Percentiles rank a stretch among this genome's conserved stretches.
Conservation (phyloP, 2,797 vertebrate species). For the Mormyrops boulengeri region DNA sequence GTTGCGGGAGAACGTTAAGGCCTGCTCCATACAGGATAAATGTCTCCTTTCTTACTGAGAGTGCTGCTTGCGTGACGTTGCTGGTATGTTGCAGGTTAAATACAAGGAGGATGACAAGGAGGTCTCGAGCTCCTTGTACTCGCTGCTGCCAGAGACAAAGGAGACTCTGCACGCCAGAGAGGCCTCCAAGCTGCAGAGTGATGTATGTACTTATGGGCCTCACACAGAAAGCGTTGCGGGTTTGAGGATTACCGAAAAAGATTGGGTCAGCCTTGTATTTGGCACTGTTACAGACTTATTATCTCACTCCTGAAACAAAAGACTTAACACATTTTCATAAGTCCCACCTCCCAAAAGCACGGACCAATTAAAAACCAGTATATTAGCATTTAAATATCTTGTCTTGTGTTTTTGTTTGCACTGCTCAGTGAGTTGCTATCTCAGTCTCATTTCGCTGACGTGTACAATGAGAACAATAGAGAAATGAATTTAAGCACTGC, state of each 20-base stretch:
- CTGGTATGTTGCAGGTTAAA: conserved; percentile 3
- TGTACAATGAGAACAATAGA: not conserved
- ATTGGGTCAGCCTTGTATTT: not conserved
- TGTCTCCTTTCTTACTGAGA: not conserved
- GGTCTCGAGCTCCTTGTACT: not conserved
- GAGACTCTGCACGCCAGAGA: not conserved
- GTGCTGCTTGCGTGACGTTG: not conserved
- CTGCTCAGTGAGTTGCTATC: not conserved
- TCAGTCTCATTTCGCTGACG: not conserved
- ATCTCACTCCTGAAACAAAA: not conserved
- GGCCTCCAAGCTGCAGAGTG: not conserved
- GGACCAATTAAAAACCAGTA: not conserved
- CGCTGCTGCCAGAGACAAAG: not conserved
- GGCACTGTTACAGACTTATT: not conserved
- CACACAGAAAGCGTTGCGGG: not conserved
- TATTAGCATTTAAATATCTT: not conserved
- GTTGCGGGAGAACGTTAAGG: not conserved
- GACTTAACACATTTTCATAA: not conserved
- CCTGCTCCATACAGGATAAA: not conserved
- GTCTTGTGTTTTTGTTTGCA: not conserved
- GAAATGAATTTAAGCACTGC: not conserved
- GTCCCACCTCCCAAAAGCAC: not conserved
- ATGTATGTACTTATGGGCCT: not conserved
- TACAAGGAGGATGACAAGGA: not conserved
- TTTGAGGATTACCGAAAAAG: not conserved